Evolutionary conservation across 2,113 vertebrate species (phyloP).

Genomic region (Pachyramphus minor): DNA sequence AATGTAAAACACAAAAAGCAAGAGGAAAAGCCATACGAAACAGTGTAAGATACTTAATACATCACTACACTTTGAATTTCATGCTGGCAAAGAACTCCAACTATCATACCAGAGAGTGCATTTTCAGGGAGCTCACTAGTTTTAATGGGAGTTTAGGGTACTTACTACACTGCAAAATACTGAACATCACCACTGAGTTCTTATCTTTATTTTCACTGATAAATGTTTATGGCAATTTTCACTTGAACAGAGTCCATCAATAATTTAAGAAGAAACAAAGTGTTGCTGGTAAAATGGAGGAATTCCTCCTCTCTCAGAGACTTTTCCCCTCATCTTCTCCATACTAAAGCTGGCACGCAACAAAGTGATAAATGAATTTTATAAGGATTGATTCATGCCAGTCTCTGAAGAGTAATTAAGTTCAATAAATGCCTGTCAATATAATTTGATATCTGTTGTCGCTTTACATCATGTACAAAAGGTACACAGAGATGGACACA

Average conservation of each 20-base stretch:
- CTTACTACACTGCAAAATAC: neutral
- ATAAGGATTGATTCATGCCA: slow-evolving; percentile 13
- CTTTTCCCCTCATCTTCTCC: neutral
- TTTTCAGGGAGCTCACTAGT: neutral
- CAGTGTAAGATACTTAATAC: fast-evolving
- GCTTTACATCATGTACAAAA: neutral
- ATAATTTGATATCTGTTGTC: slow-evolving; percentile 3
- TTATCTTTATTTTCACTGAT: neutral
- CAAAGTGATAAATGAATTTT: neutral
- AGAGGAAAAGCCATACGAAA: neutral
- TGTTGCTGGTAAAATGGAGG: neutral
- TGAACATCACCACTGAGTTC: neutral
- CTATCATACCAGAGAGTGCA: fast-evolving
- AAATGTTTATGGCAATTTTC: neutral
- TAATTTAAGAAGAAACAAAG: neutral
- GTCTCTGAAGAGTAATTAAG: slow-evolving; percentile 36
- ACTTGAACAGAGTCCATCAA: neutral
- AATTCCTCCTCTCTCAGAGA: neutral
- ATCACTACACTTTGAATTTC: fast-evolving
- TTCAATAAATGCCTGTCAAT: slow-evolving; percentile 32
- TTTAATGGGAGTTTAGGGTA: neutral
- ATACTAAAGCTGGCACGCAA: neutral
- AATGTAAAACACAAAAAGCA: neutral
- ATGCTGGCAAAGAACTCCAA: neutral
- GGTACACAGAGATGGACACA: neutral